These are phyloP conservation scores for Branchipolynoe longqiensis DNA, from an alignment of 2,888 invertebrate genomes.

Conservation along the genomic window DNA sequence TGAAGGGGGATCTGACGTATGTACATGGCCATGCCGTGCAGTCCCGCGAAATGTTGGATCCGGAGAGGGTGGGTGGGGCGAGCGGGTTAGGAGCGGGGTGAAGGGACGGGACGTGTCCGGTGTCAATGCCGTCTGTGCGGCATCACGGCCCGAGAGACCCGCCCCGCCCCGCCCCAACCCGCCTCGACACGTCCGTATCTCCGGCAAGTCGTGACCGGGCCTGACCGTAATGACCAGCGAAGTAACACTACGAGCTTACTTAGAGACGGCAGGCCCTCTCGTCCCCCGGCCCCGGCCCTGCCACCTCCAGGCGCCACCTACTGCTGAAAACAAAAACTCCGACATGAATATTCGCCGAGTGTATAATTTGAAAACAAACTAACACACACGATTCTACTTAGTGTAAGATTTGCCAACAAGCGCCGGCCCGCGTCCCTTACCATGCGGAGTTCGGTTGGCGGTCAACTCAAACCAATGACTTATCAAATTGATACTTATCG, in stretches of 20 bases:
- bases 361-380: too few species aligned
- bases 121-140: background rate
- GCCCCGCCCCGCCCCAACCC: background rate
- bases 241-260: constrained; percentile 35
- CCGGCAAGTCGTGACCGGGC: background rate
- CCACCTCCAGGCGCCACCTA: too few species aligned
- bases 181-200: background rate
- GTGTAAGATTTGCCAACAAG: too few species aligned
- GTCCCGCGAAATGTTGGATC: background rate
- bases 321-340: too few species aligned
- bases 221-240: constrained; percentile 11
- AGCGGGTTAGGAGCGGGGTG: background rate
- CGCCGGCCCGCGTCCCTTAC: too few species aligned
- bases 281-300: background rate
- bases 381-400: too few species aligned
- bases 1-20: background rate
- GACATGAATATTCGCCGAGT: too few species aligned
- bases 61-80: background rate
- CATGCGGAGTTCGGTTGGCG: too few species aligned
- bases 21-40: background rate
- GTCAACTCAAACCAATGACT: too few species aligned
- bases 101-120: background rate
- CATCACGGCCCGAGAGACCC: background rate
- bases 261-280: constrained; percentile 9
- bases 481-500: too few species aligned